Evolutionary conservation across 2,797 vertebrate genomes (phyloP).

Genomic region (Periparus ater): DNA sequence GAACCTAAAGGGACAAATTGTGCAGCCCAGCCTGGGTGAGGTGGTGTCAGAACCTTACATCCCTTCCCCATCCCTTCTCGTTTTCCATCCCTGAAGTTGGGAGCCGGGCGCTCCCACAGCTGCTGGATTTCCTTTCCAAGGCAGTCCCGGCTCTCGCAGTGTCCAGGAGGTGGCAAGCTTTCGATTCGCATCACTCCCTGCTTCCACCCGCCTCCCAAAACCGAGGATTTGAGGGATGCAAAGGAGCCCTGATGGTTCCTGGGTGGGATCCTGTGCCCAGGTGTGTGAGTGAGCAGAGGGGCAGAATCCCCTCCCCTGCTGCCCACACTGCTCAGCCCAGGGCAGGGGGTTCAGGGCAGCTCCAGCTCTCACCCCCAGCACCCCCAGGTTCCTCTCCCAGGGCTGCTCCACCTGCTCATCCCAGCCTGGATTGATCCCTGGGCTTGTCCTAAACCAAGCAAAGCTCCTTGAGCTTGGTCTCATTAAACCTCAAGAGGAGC

Average conservation of each 20-base stretch:
- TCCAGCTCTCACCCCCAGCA: not conserved
- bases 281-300: not conserved
- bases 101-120: fast-evolving
- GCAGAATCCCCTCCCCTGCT: not conserved
- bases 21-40: not conserved
- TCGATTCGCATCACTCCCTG: not conserved
- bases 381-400: not conserved
- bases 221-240: not conserved
- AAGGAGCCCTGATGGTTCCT: not conserved
- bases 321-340: not conserved
- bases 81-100: fast-evolving
- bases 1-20: not conserved
- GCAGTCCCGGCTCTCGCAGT: not conserved
- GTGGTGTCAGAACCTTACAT: too few relatives aligned
- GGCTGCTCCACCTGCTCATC: not conserved
- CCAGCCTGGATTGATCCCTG: not conserved
- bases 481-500: not conserved
- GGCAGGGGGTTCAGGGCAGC: not conserved
- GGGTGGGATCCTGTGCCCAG: not conserved
- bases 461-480: not conserved
- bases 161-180: conserved; percentile 55
- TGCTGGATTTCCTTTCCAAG: not conserved
- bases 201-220: not conserved
- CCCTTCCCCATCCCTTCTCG: not conserved
- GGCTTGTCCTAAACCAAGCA: fast-evolving